Conservation (phyloP, 2,113 vertebrate species). For the Sinocyclocheilus rhinocerous region DNA sequence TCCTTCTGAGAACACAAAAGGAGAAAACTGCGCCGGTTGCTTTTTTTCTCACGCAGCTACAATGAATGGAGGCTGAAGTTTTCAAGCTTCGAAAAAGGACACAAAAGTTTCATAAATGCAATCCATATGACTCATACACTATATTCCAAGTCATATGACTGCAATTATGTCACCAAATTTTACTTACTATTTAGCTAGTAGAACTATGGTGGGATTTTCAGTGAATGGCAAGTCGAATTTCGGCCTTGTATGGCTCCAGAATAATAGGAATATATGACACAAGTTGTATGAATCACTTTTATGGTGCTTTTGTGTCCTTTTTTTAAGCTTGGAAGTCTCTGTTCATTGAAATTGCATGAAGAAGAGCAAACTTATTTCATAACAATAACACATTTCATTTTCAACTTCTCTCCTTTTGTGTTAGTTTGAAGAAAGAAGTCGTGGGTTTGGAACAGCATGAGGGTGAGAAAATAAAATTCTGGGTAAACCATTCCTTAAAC, state of each 20-base stretch:
- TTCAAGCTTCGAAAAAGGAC: background rate
- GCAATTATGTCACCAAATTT: slow-evolving; percentile 5
- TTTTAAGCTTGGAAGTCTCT: background rate
- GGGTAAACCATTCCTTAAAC: background rate
- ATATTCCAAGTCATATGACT: background rate
- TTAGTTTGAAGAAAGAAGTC: background rate
- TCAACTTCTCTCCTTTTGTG: slow-evolving; percentile 7
- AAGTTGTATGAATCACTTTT: background rate
- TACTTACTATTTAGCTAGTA: background rate
- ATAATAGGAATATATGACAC: background rate
- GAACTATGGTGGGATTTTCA: background rate
- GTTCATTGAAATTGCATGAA: background rate
- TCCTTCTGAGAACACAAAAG: background rate
- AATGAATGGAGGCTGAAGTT: background rate
- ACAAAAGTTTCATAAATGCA: background rate
- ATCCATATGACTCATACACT: background rate
- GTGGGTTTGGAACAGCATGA: background rate
- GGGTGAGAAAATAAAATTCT: background rate
- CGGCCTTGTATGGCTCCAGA: background rate
- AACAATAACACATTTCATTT: background rate
- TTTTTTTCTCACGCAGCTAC: background rate
- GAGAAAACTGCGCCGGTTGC: background rate
- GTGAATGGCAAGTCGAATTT: background rate
- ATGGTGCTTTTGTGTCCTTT: background rate
- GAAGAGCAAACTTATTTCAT: background rate